Evolutionary conservation across 2,888 invertebrate genomes (phyloP).

Genomic region (Villa cingulata): DNA sequence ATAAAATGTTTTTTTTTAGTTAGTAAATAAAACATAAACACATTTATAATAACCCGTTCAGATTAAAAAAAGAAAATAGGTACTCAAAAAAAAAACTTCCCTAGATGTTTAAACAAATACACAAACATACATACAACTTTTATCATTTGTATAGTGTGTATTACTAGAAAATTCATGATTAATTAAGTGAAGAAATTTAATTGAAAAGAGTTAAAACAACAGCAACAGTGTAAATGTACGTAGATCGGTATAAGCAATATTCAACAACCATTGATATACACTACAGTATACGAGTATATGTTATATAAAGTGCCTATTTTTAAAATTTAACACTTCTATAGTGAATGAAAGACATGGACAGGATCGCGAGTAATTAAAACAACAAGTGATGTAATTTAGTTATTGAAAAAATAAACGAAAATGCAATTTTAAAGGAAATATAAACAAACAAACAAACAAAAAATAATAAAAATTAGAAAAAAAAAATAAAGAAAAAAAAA

Average conservation of each 20-base stretch:
- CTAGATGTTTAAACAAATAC: too few species aligned
- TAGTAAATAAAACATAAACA: too few species aligned
- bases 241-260: too few species aligned
- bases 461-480: background rate
- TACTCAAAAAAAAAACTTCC: too few species aligned
- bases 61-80: too few species aligned
- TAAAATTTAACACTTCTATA: background rate
- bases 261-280: too few species aligned
- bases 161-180: background rate
- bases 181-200: conserved; percentile 4
- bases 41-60: too few species aligned
- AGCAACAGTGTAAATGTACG: background rate
- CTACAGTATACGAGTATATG: too few species aligned
- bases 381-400: background rate
- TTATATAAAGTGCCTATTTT: background rate
- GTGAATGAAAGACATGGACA: background rate
- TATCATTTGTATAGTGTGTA: background rate
- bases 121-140: too few species aligned
- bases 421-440: background rate
- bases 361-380: background rate
- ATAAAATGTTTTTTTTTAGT: too few species aligned
- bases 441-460: too few species aligned
- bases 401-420: background rate
- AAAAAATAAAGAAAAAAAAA: background rate
- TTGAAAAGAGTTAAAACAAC: background rate